Conservation (phyloP, 2,113 vertebrate genomes). For the Pardalotus punctatus region DNA sequence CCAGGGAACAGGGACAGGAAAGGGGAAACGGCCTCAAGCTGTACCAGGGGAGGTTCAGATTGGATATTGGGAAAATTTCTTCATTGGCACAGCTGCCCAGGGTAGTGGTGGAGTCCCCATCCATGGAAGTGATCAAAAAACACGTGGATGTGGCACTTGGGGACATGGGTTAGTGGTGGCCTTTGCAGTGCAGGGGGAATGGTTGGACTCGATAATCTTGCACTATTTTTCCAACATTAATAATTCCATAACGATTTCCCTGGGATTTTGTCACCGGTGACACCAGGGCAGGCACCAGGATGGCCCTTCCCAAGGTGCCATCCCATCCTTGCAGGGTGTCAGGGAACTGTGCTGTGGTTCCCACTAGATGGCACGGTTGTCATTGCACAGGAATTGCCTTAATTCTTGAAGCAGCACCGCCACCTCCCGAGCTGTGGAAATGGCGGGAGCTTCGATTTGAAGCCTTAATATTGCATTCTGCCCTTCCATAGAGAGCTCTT, state of each 20-base stretch:
- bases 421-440: neutral
- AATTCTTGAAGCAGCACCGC: neutral
- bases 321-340: rapidly evolving
- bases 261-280: neutral
- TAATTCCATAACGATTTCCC: neutral
- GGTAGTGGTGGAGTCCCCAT: neutral
- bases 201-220: rapidly evolving
- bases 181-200: neutral
- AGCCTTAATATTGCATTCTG: neutral
- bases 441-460: neutral
- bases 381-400: neutral
- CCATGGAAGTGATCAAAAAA: neutral
- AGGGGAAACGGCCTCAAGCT: rapidly evolving
- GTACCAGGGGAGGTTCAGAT: rapidly evolving
- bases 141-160: neutral
- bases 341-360: neutral
- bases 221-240: neutral
- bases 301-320: neutral
- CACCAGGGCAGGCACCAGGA: neutral
- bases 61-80: neutral
- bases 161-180: rapidly evolving
- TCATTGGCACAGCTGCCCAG: neutral
- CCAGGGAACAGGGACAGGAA: neutral
- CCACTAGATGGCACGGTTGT: constrained; percentile 51
- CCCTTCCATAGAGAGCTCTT: neutral